Evolutionary conservation across 2,113 vertebrate species (phyloP).

Genomic region (Platycercus adscitus): DNA sequence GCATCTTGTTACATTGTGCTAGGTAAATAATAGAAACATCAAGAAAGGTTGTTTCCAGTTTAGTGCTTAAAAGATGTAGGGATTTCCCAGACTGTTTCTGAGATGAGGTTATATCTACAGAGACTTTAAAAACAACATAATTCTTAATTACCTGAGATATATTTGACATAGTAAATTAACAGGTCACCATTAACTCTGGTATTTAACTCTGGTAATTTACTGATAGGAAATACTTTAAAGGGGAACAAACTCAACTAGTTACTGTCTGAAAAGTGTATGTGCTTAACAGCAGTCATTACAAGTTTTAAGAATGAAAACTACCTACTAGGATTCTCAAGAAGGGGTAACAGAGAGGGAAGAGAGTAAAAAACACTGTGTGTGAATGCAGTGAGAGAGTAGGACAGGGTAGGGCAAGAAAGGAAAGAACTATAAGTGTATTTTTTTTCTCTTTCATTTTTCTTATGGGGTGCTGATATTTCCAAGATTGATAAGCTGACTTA

Average conservation of each 20-base stretch:
- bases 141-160: background rate
- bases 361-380: background rate
- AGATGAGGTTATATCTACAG: background rate
- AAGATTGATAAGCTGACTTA: background rate
- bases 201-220: background rate
- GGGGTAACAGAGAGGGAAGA: background rate
- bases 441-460: background rate
- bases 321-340: background rate
- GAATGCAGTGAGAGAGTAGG: background rate
- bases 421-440: background rate
- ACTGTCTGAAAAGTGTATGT: background rate
- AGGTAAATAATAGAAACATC: background rate
- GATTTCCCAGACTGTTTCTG: background rate
- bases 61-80: background rate
- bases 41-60: background rate
- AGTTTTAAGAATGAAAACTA: background rate
- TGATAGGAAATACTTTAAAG: background rate
- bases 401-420: background rate
- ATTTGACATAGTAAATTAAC: background rate
- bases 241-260: background rate
- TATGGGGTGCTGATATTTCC: background rate
- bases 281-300: background rate
- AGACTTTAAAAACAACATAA: background rate
- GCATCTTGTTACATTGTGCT: background rate
- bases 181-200: background rate